Evolutionary conservation across 2,888 invertebrate genomes (phyloP).

Genomic region (Glyphotaelius pellucidus): DNA sequence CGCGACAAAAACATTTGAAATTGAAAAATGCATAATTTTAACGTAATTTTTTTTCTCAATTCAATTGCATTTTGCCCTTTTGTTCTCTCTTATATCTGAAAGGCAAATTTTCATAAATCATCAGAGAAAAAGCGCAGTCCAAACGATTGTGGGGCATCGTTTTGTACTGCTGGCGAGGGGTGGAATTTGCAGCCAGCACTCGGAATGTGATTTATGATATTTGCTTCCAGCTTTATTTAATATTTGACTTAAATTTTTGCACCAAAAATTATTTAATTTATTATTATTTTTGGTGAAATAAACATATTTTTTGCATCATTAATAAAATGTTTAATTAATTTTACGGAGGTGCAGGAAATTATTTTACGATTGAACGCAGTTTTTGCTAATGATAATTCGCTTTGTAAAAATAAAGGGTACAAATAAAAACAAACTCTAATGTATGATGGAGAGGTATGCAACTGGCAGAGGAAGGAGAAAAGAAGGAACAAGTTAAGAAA

Average conservation of each 20-base stretch:
- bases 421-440: too few species aligned
- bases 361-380: neutral
- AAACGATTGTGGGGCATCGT: neutral
- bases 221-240: neutral
- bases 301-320: neutral
- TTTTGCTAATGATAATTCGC: too few species aligned
- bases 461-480: too few species aligned
- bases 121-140: neutral
- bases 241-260: neutral
- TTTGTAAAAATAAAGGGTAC: too few species aligned
- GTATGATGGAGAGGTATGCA: too few species aligned
- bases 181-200: neutral
- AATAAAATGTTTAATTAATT: neutral
- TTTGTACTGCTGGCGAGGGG: neutral
- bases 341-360: neutral
- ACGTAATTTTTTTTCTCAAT: neutral
- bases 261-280: neutral
- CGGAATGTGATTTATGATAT: slow-evolving; percentile 2
- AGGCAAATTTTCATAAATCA: neutral
- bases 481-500: too few species aligned
- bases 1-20: neutral
- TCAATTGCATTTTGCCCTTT: neutral
- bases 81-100: neutral
- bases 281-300: neutral
- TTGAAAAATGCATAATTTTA: neutral